These are phyloP conservation scores for Homalodisca vitripennis DNA, from an alignment of 1,140 invertebrate genomes.

Conservation along the genomic window DNA sequence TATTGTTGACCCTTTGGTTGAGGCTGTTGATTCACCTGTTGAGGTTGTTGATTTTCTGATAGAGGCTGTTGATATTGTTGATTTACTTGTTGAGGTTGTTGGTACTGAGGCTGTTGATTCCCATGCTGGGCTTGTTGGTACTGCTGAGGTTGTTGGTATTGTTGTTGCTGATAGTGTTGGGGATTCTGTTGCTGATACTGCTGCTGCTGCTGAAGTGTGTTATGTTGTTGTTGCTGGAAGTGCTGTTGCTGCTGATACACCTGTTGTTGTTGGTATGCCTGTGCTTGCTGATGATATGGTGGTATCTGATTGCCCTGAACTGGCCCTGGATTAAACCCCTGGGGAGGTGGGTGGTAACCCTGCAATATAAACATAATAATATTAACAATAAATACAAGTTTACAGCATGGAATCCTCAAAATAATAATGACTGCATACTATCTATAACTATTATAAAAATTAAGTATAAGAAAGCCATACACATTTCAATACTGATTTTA, in stretches of 20 bases:
- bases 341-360: constrained; percentile 26
- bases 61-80: constrained; percentile 46
- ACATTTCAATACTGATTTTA: too few species aligned
- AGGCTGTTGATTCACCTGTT: constrained; percentile 42
- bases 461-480: too few species aligned
- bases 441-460: too few species aligned
- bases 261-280: constrained; percentile 30
- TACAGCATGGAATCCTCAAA: too few species aligned
- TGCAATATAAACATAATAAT: background rate
- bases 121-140: constrained; percentile 8
- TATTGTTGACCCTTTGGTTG: constrained; percentile 41
- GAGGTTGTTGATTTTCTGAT: constrained; percentile 45
- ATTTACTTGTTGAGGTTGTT: constrained; percentile 34
- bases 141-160: constrained; percentile 19
- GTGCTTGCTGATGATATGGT: constrained; percentile 35
- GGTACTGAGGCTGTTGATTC: constrained; percentile 30
- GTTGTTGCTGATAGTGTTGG: constrained; percentile 42
- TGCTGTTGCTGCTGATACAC: constrained; percentile 11
- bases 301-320: constrained; percentile 38
- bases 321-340: constrained; percentile 33
- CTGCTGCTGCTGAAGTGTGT: constrained; percentile 42
- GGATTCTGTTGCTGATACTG: constrained; percentile 47
- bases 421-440: too few species aligned
- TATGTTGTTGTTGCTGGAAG: constrained; percentile 29
- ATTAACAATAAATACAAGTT: too few species aligned